A percentile compares a stretch with the other conserved stretches of the same genome.
Conservation (phyloP, 2,888 invertebrate species). For the Antheraea assamensis region DNA sequence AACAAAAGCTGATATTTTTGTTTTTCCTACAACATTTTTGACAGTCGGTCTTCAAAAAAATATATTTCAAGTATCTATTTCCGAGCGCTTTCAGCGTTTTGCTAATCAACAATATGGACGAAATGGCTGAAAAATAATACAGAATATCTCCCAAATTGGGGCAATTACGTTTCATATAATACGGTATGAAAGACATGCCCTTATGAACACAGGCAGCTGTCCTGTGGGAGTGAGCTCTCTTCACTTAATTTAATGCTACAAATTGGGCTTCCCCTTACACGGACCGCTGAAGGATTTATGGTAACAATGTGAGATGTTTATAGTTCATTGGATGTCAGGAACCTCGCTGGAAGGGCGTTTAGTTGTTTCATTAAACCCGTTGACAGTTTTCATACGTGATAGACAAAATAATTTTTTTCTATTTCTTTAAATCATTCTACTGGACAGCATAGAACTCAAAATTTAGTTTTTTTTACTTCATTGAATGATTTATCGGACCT, state of each 20-base stretch:
- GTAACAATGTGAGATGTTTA: slow-evolving; percentile 22
- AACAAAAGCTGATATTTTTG: not conserved
- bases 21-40: not conserved
- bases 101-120: not conserved
- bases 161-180: slow-evolving; percentile 10
- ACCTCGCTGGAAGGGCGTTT: not conserved
- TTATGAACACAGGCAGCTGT: not conserved
- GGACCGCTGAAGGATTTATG: slow-evolving; percentile 27
- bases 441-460: not conserved
- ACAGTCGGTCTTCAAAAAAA: not conserved
- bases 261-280: slow-evolving; percentile 34
- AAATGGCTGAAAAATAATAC: slow-evolving; percentile 1
- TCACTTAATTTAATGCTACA: slow-evolving; percentile 26
- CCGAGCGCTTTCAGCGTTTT: not conserved
- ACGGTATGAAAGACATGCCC: slow-evolving; percentile 11
- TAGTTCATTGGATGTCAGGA: slow-evolving; percentile 14
- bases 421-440: no score
- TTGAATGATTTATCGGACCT: no score
- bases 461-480: not conserved
- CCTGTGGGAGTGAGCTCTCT: slow-evolving; percentile 14
- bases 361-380: slow-evolving; percentile 4
- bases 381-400: not conserved
- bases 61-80: not conserved
- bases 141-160: slow-evolving; percentile 12
- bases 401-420: not conserved